Percentiles rank a stretch among this genome's conserved stretches.
Conservation (phyloP, 1,140 invertebrate genomes). For the Homalodisca vitripennis region DNA sequence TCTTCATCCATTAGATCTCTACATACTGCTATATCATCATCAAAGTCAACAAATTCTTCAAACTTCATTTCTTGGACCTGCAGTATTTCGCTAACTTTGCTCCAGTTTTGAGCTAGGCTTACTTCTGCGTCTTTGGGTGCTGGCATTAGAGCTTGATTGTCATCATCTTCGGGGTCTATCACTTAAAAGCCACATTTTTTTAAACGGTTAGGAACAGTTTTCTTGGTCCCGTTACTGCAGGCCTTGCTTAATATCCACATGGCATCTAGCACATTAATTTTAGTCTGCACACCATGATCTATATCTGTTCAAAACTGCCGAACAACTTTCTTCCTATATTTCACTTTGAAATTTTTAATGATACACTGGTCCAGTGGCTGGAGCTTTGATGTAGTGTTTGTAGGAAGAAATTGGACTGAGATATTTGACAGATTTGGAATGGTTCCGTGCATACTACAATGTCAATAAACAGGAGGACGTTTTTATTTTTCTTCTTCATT, state of each 20-base stretch:
- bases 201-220: neutral
- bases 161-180: neutral
- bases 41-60: no score
- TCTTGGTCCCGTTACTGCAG: neutral
- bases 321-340: neutral
- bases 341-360: conserved; percentile 6
- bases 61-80: neutral
- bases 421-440: neutral
- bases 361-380: neutral
- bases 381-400: neutral
- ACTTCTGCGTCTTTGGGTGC: neutral
- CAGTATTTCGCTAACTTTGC: neutral
- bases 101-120: neutral
- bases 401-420: neutral
- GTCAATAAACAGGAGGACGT: conserved; percentile 2
- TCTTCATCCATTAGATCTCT: no score
- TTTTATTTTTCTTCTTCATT: conserved; percentile 34
- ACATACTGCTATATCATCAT: no score
- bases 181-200: neutral
- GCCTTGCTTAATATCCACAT: neutral
- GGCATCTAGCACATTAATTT: neutral
- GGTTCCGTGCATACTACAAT: neutral
- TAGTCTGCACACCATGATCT: neutral
- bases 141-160: neutral
- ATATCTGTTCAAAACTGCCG: neutral